A percentile compares a stretch with the other conserved stretches of the same genome.
Evolutionary conservation across 1,140 invertebrate species (phyloP).

Genomic region (Lordiphosa mommai): DNA sequence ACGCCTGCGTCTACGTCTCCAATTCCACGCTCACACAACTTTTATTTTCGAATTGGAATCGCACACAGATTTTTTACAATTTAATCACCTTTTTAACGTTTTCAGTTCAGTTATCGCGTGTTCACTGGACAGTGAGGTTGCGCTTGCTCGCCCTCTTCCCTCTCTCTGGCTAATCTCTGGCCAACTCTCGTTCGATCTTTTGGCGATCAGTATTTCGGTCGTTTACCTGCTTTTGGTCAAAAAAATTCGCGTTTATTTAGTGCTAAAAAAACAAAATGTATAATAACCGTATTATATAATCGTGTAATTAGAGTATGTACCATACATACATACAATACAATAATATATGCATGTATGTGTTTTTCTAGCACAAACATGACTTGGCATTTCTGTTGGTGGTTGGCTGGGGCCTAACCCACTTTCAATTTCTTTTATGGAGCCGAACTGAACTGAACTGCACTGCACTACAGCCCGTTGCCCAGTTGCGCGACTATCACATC

Average conservation of each 20-base stretch:
- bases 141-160: constrained; percentile 24
- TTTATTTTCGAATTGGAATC: constrained; percentile 64
- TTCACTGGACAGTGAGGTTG: constrained; percentile 58
- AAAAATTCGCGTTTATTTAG: constrained; percentile 24
- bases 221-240: constrained; percentile 33
- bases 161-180: background rate
- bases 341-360: constrained; percentile 7
- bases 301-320: constrained; percentile 55
- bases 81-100: constrained; percentile 63
- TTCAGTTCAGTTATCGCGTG: constrained; percentile 63
- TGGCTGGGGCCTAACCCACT: constrained; percentile 26
- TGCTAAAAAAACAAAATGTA: constrained; percentile 37
- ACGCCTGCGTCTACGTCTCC: background rate
- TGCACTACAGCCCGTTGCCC: background rate
- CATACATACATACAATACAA: no score
- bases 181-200: constrained; percentile 12
- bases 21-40: constrained; percentile 19
- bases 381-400: constrained; percentile 38
- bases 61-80: constrained; percentile 53
- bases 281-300: constrained; percentile 55
- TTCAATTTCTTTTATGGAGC: constrained; percentile 45
- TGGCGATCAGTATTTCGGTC: constrained; percentile 30
- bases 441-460: background rate
- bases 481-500: background rate
- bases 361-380: constrained; percentile 40